Evolutionary conservation across 2,888 invertebrate species (phyloP), one percentile per base, ranked within the genome.

Genomic region (Drosophila algonquin): DNA sequence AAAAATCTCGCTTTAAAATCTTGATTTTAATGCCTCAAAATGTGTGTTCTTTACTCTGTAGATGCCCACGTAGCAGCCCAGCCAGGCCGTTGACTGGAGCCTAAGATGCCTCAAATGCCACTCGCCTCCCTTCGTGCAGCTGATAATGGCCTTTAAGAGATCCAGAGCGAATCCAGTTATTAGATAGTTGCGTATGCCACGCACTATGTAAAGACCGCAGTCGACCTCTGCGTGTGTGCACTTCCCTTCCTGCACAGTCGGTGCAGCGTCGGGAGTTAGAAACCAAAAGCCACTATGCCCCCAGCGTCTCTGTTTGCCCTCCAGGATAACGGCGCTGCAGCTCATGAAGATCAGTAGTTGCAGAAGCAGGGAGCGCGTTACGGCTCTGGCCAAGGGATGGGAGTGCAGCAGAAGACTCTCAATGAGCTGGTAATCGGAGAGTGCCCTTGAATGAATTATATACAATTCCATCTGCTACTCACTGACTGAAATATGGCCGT

Each of bases 291-390:
- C 82, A 12, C 75, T 76, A 18, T 72, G 61, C 10, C 69, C 40
- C 14, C 14, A 68, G 18, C 72, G 51, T 0, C 51, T 56, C 10
- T 76, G 78, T 16, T 80, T 80, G 27, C 81, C 79, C 52, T 89
- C 77, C 50, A 91, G 50, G 10, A 91, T 81, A 16, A 89, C 44
- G 0, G 81, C 65, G 52, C 91, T 91, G 64, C 82, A 85, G 21
- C 57, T 53, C 91, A 91, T 91, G 59, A 91, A 91, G 14, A 90
- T 3, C 10, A 81, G 53, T 7, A 89, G 87, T 64, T 88, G 87
- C 4, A 86, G 10, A 0, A 55, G 1, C 51, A 60, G 62, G 0
- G 90, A 90, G 4, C 73, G 54, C 5, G 58, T 67, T 8, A 90
- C 54, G 3, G 65, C 18, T 30, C 62, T 75, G 35, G 81, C 80